Evolutionary conservation across 2,113 vertebrate species (phyloP), one percentile per base, ranked within the genome.

Genomic region (Nycticebus coucang): DNA sequence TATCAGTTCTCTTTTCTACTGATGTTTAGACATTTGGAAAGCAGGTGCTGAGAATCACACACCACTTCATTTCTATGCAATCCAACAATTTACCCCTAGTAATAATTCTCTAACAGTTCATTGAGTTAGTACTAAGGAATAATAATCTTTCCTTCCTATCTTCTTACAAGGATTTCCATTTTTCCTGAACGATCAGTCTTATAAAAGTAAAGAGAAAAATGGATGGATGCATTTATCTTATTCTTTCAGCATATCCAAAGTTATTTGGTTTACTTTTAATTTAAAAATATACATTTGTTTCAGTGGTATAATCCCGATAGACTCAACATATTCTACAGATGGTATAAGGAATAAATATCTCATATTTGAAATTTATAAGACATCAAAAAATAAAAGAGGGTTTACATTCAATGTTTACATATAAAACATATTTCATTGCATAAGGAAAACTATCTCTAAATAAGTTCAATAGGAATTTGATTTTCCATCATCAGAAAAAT

Each of bases 401-500:
- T 33, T 62, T 10, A 79, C 45, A 90, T 64, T 91, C 91, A 89
- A 80, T 62, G 86, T 85, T 86, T 79, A 60, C 28, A 74, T n/a
- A 64, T 68, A 62, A 95, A 64, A 83, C 28, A 50, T 50, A 50
- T 50, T 50, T 50, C 45, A 50, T 50, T 50, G 45, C 45, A 50
- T 50, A 50, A 50, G 7, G 45, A 9, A 50, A 50, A 50, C 45
- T 50, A 50, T 50, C 45, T 50, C 45, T 50, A 88, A 95, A 79
- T 45, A 64, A 64, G 85, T 64, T 21, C 91, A 82, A 92, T 2
- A 83, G 22, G 69, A 94, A 88, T 79, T 69, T 55, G 19, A 19
- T 55, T 94, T 96, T 79, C 24, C 53, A 93, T 87, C 41, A 60
- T 55, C 18, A 94, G n/a, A 12, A 86, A 83, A 92, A 84, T 18